Percentiles rank a stretch among this genome's conserved stretches.
Evolutionary conservation across 2,888 invertebrate species (phyloP).

Genomic region (Plebejus anna): DNA sequence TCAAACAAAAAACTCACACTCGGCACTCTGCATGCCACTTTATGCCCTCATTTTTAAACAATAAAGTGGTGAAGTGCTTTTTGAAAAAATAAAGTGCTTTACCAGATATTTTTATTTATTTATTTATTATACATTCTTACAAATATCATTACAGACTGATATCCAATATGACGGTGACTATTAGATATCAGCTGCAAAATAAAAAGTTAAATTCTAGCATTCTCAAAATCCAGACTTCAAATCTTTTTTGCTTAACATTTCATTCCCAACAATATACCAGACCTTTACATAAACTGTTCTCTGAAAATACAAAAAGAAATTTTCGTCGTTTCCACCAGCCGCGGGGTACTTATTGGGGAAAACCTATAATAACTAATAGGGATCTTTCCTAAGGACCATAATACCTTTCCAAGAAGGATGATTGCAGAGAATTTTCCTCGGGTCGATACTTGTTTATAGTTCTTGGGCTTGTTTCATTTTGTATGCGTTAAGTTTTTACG

Average conservation of each 20-base stretch:
- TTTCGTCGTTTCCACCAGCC: neutral
- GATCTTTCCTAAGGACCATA: constrained; percentile 5
- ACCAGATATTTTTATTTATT: no score
- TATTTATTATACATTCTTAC: no score
- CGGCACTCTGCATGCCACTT: no score
- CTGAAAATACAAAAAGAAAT: constrained; percentile 31
- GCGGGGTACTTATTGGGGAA: constrained; percentile 4
- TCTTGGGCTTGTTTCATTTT: neutral
- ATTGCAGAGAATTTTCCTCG: neutral
- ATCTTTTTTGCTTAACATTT: neutral
- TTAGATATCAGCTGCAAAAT: no score
- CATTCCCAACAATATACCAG: neutral
- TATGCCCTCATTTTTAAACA: no score
- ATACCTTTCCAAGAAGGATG: neutral
- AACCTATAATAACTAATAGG: constrained; percentile 20
- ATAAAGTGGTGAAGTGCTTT: no score
- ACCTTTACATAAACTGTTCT: neutral
- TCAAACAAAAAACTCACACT: no score
- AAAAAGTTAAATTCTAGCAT: no score
- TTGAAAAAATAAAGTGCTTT: no score
- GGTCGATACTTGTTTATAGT: constrained; percentile 10
- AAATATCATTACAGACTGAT: no score
- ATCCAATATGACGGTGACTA: no score
- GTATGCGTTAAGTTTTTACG: neutral
- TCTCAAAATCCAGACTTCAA: neutral